Evolutionary conservation across 2,797 vertebrate genomes (phyloP).

Genomic region (Ciconia nigra): DNA sequence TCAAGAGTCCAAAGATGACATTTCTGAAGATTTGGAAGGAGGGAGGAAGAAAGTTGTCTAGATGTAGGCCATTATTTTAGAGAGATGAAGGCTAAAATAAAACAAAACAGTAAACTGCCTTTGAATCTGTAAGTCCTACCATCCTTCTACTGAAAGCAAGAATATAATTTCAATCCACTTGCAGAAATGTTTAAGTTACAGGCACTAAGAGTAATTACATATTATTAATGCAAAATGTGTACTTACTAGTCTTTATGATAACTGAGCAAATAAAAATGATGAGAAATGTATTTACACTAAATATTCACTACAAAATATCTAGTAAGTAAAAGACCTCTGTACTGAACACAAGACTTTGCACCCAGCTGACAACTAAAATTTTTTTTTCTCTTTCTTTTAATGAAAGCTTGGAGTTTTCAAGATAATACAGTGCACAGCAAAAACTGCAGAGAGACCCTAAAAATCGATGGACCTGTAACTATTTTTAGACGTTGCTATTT

Average conservation of each 20-base stretch:
- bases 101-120: background rate
- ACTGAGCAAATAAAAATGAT: constrained; percentile 9
- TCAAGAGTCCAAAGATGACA: background rate
- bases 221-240: background rate
- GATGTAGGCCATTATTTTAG: background rate
- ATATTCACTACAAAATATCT: background rate
- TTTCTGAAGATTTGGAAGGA: background rate
- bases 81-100: background rate
- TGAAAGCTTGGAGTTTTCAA: constrained; percentile 17
- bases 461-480: constrained; percentile 61
- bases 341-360: background rate
- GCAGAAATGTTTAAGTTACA: background rate
- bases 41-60: background rate
- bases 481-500: constrained; percentile 63
- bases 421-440: constrained; percentile 40
- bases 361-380: background rate
- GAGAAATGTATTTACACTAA: constrained; percentile 1
- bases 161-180: background rate
- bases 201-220: background rate
- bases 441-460: constrained; percentile 39
- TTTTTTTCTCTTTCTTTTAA: background rate
- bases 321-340: background rate
- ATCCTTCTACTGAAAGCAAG: background rate
- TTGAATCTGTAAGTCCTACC: background rate
- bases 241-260: background rate